phyloP scores from a whole-genome alignment of 2,888 invertebrate genomes.

The Ganaspis brasiliensis region DNA sequence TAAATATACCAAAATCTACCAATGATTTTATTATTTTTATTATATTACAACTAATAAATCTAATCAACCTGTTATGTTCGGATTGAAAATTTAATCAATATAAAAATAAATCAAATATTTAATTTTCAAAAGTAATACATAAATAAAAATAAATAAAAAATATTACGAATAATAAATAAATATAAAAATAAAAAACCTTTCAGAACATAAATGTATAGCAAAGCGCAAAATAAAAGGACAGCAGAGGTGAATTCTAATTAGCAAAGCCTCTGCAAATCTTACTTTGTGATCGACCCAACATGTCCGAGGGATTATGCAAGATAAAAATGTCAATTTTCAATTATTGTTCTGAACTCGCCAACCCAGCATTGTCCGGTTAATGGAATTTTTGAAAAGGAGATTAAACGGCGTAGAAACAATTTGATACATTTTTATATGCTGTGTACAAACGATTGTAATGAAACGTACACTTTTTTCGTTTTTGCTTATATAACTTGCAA shows the following conservation, averaged over 20 bases:
- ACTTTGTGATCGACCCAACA: slow-evolving; percentile 57
- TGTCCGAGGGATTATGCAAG: slow-evolving; percentile 31
- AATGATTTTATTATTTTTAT: too few species aligned
- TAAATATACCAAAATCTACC: too few species aligned
- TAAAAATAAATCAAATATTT: too few species aligned
- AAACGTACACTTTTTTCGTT: not conserved
- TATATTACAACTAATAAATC: too few species aligned
- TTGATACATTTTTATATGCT: slow-evolving; percentile 58
- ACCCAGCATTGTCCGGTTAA: slow-evolving; percentile 67
- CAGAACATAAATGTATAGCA: not conserved
- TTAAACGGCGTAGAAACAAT: slow-evolving; percentile 67
- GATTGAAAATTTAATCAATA: too few species aligned
- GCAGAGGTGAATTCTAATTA: slow-evolving; percentile 23
- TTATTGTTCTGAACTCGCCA: slow-evolving; percentile 63
- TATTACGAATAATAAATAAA: too few species aligned
- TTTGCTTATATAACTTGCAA: not conserved
- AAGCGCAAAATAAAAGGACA: not conserved
- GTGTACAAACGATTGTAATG: slow-evolving; percentile 46
- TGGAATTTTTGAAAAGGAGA: slow-evolving; percentile 80
- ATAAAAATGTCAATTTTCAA: slow-evolving; percentile 75
- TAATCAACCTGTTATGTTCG: too few species aligned
- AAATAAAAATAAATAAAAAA: too few species aligned
- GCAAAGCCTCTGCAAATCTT: slow-evolving; percentile 62
- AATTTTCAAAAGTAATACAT: too few species aligned
- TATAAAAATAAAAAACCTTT: not conserved